Base-by-base conservation (phyloP, 1,140 invertebrate genomes). In the Hycleus phaleratus region DNA sequence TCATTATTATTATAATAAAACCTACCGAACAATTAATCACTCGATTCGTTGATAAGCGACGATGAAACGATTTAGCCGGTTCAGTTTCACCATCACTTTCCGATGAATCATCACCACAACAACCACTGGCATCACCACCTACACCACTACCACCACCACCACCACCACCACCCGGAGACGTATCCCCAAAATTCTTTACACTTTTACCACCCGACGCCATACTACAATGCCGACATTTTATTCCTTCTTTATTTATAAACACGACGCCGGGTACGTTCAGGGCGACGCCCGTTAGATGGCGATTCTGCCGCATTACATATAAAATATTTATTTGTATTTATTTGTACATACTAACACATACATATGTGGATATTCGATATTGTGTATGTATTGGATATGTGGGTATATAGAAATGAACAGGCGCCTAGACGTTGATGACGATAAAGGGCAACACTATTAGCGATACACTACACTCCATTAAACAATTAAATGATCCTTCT, bases 81-180 rank as follows among this genome's bases (percentile, higher is more conserved):
- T 84, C 83, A 12, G 79, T 78, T 72, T 86, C 84, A 56, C 78
- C 80, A 72, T 86, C 84, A 66, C 83, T 85, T 65, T 85, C 83
- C 10, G 83, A 82, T 45, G 79, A 80, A 58, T 82, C 80, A 50
- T 80, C 78, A n/a, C 63, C 66, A 32, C 32, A 4, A 32, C 32
- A 4, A 32, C 32, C 32, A 32, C 32, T 18, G 18, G 18, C 18
- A 18, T 18, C 32, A 32, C 32, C 32, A 7, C 32, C 32, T 5
- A 4, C 32, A 7, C 32, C 32, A 32, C 32, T 7, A 7, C 32
- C 32, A 32, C 32, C 32, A 3, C 32, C 32, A 32, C 32, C 7
- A 1, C 26, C 4, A 43, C 58, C 64, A 10, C 63, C 64, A 32
- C 64, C 66, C 46, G 70, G 68, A 40, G 68, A 69, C 53, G 61